Evolutionary conservation across 64 coral and sea anemone genomes (phyloP), one percentile per base, ranked within the genome.

Genomic region (Porites australiensis): DNA sequence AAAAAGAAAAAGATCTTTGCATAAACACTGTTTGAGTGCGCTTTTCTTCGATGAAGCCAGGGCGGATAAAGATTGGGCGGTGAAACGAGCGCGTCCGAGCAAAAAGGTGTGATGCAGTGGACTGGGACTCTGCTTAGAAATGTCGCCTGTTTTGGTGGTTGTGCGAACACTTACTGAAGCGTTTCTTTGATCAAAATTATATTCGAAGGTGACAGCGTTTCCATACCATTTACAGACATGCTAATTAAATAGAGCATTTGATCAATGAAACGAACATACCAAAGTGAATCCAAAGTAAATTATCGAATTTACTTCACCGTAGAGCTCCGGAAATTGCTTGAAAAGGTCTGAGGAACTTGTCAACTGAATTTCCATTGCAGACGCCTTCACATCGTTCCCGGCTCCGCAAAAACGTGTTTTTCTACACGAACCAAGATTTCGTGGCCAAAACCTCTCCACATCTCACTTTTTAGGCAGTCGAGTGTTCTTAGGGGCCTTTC

Each of bases 191-290:
- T 72, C 70, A 72, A 3, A 72, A 72, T 72, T 72, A 72, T 72
- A 72, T 72, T 72, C 70, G 70, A 72, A 72, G 70, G 70, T 72
- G 70, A 72, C 70, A 72, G 70, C 70, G 12, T 72, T 72, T 72
- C 70, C 70, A 72, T 44, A 72, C 70, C 23, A 6, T 72, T 72
- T 72, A 72, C 70, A 72, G 70, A 72, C 20, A 72, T 72, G 7
- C 70, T 72, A 72, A 72, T 72, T 72, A 72, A 72, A 72, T 72
- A 72, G 70, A 72, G 70, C 70, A 72, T 72, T 72, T 72, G 70
- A 44, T 72, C 70, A 72, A 72, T 72, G 70, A 72, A 72, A 72
- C 23, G 13, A 72, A 72, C 70, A 72, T 72, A 72, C 70, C 70
- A 72, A 72, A 72, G 70, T 72, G 70, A 72, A 72, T 72, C 21